These are phyloP conservation scores for Campylorhamphus procurvoides DNA, from an alignment of 2,113 vertebrate species.

Conservation along the genomic window DNA sequence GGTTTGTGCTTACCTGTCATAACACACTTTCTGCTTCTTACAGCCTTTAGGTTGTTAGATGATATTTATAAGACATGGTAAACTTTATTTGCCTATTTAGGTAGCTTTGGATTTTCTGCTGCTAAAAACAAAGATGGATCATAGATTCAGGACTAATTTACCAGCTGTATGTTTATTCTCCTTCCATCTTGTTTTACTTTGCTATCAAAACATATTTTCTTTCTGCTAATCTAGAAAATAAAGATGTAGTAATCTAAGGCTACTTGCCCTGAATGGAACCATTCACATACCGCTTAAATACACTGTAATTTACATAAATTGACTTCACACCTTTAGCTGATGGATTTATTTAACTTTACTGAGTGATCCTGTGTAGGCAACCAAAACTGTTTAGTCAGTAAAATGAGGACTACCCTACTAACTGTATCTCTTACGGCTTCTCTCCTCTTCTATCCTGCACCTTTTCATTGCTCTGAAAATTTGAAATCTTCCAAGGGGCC, in stretches of 20 bases:
- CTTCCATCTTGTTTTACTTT: slow-evolving; percentile 40
- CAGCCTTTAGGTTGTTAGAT: neutral
- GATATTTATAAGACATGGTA: neutral
- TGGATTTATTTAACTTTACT: slow-evolving; percentile 58
- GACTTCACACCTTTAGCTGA: slow-evolving; percentile 58
- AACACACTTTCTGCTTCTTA: neutral
- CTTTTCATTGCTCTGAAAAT: neutral
- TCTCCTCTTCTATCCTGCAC: neutral
- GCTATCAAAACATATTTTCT: slow-evolving; percentile 57
- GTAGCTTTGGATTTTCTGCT: neutral
- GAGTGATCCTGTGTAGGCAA: neutral
- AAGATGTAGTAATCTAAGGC: slow-evolving; percentile 20
- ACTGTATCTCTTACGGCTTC: neutral
- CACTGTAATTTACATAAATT: slow-evolving; percentile 42
- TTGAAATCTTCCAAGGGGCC: neutral
- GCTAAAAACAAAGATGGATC: neutral
- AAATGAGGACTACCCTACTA: neutral
- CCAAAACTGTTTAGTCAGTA: slow-evolving; percentile 18
- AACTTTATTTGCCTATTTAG: neutral
- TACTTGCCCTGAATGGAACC: slow-evolving; percentile 48
- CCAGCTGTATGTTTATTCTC: slow-evolving; percentile 15
- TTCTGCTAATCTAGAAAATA: slow-evolving; percentile 54
- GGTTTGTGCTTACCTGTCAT: neutral
- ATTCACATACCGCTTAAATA: slow-evolving; percentile 34
- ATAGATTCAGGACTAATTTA: neutral